Evolutionary conservation across 2,797 vertebrate species (phyloP).

Genomic region (Nasua narica): DNA sequence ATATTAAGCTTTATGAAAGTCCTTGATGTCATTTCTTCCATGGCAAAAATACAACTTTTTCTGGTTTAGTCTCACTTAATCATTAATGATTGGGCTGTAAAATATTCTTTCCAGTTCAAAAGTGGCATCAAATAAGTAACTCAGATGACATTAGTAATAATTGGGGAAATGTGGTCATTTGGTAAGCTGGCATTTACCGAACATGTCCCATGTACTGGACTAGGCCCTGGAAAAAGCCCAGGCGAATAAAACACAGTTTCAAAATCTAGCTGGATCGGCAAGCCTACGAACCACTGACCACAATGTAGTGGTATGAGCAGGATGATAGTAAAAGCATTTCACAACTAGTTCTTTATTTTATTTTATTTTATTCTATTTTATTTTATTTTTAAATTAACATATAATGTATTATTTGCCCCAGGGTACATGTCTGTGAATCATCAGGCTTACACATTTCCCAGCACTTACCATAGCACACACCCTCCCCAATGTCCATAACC

Average conservation of each 20-base stretch:
- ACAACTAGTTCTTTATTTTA: neutral
- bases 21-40: conserved; percentile 69
- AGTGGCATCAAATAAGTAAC: conserved; percentile 55
- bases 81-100: conserved; percentile 60
- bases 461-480: no score
- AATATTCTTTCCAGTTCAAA: conserved; percentile 68
- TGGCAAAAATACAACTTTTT: conserved; percentile 48
- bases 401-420: no score
- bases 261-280: conserved; percentile 9
- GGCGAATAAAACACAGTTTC: conserved; percentile 30
- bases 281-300: conserved; percentile 2
- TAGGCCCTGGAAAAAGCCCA: conserved; percentile 40
- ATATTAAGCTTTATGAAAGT: conserved; percentile 29
- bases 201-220: conserved; percentile 29
- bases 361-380: no score
- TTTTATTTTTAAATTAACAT: no score
- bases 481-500: no score
- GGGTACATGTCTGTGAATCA: no score
- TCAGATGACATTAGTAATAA: conserved; percentile 56
- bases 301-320: neutral
- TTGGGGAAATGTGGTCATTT: conserved; percentile 61
- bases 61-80: conserved; percentile 50
- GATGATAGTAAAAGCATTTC: neutral
- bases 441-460: no score
- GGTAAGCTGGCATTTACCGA: conserved; percentile 37